Percentiles rank a stretch among this genome's conserved stretches.
These are phyloP conservation scores for Pegoplata infirma DNA, from an alignment of 2,888 invertebrate genomes.

Conservation along the genomic window DNA sequence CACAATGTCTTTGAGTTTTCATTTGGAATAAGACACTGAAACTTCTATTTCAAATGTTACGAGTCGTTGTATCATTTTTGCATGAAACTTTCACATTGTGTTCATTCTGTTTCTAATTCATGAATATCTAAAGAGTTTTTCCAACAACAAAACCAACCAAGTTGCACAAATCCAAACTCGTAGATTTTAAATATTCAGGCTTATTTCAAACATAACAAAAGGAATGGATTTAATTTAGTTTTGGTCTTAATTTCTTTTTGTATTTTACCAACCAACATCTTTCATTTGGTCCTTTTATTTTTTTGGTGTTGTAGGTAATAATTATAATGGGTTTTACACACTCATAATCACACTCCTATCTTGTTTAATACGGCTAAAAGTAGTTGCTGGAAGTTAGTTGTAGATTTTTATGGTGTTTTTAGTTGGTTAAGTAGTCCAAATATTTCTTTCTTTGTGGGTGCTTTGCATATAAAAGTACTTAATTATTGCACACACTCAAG, in stretches of 20 bases:
- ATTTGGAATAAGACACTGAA: constrained; percentile 1
- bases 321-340: constrained; percentile 46
- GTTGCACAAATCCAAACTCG: background rate
- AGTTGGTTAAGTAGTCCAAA: constrained; percentile 63
- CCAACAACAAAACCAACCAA: constrained; percentile 4
- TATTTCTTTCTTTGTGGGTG: constrained; percentile 65
- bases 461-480: constrained; percentile 73
- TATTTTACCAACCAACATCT: constrained; percentile 32
- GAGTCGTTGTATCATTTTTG: constrained; percentile 2
- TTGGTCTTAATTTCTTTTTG: constrained; percentile 32
- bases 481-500: constrained; percentile 68
- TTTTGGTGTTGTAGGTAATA: constrained; percentile 19
- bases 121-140: background rate
- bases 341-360: constrained; percentile 60
- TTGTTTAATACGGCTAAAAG: background rate
- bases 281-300: constrained; percentile 19
- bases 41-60: constrained; percentile 8
- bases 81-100: constrained; percentile 25
- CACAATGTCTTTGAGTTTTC: background rate
- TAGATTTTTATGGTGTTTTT: constrained; percentile 54
- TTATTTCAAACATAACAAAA: constrained; percentile 42
- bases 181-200: constrained; percentile 44
- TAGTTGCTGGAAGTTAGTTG: constrained; percentile 3
- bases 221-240: constrained; percentile 51
- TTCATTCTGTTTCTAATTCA: background rate